Percentiles rank a stretch among this genome's conserved stretches.
Evolutionary conservation across 1,140 invertebrate genomes (phyloP).

Genomic region (Pemphigus obesinymphae): DNA sequence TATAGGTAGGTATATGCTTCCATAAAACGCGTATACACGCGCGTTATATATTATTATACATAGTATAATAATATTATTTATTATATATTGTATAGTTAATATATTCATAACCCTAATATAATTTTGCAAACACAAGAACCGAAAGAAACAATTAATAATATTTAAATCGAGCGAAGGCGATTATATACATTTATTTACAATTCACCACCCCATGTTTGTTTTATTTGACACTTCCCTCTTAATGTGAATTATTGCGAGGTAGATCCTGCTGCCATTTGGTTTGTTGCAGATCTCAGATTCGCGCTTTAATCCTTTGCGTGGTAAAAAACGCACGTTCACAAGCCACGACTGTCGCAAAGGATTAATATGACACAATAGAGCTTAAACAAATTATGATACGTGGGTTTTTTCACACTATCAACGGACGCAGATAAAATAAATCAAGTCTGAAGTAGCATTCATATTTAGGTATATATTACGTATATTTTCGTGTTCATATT

Average conservation of each 20-base stretch:
- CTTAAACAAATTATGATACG: background rate
- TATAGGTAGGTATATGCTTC: too few species aligned
- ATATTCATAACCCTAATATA: background rate
- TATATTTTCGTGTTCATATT: too few species aligned
- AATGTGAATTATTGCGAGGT: background rate
- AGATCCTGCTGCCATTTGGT: background rate
- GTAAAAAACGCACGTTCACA: background rate
- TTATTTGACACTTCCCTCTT: constrained; percentile 1
- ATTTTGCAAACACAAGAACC: background rate
- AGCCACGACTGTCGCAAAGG: background rate
- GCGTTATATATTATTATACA: too few species aligned
- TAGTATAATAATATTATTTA: too few species aligned
- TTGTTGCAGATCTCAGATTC: background rate
- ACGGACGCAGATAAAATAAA: background rate
- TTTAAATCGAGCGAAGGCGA: background rate
- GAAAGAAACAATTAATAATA: background rate
- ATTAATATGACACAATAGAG: constrained; percentile 3
- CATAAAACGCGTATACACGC: too few species aligned
- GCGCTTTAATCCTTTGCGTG: background rate
- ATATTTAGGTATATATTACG: background rate
- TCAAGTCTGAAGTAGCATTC: background rate
- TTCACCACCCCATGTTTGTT: background rate
- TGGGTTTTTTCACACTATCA: background rate
- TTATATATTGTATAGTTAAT: background rate
- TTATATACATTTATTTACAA: background rate